Conservation (phyloP, 1,140 invertebrate genomes). For the Pectinophora gossypiella region DNA sequence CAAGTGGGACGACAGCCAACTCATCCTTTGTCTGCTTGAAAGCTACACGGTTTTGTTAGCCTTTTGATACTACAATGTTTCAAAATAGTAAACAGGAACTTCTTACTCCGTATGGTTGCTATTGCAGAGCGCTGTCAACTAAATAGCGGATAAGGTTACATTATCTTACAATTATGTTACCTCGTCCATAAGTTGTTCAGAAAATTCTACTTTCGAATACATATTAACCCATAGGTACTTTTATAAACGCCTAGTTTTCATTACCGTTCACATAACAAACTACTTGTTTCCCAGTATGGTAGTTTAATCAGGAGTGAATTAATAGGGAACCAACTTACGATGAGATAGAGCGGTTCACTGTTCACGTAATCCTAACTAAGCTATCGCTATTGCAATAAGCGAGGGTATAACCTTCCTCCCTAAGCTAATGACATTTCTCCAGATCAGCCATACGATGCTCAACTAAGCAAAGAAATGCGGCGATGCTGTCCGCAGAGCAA, state of each 20-base stretch:
- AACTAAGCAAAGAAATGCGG: conserved; percentile 46
- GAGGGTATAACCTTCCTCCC: background rate
- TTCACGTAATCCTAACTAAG: background rate
- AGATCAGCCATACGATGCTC: conserved; percentile 24
- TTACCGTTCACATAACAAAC: too few species aligned
- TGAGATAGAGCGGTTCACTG: too few species aligned
- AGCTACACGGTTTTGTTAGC: conserved; percentile 66
- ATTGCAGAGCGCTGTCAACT: too few species aligned
- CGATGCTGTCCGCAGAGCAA: conserved; percentile 52
- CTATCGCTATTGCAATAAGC: background rate
- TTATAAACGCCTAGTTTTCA: too few species aligned
- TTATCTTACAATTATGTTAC: too few species aligned
- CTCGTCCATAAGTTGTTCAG: too few species aligned
- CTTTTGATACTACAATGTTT: conserved; percentile 55
- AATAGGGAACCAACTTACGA: too few species aligned
- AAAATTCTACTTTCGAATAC: too few species aligned
- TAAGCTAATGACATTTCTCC: background rate
- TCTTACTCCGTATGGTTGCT: conserved; percentile 1
- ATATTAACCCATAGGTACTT: too few species aligned
- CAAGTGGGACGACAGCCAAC: conserved; percentile 71
- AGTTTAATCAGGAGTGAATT: too few species aligned
- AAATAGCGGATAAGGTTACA: too few species aligned
- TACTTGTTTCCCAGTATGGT: too few species aligned
- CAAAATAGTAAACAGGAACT: conserved; percentile 48
- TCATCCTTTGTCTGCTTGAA: conserved; percentile 71